Conservation (phyloP, 2,797 vertebrate genomes). For the Coilia nasus region DNA sequence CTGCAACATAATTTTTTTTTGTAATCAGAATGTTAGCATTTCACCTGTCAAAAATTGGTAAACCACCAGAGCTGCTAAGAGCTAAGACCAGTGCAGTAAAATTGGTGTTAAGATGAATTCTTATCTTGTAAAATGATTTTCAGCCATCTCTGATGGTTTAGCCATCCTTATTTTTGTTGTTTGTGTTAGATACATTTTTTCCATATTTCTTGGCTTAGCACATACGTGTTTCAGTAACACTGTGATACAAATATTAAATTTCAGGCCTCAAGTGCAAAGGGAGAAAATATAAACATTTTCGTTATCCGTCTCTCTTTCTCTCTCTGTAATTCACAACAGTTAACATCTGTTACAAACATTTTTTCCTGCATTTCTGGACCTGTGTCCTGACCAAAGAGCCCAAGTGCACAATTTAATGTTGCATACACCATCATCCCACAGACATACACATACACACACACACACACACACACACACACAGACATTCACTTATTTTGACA, state of each 20-base stretch:
- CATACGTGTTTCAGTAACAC: neutral
- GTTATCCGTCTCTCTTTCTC: constrained; percentile 54
- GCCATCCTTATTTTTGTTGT: neutral
- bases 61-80: constrained; percentile 49
- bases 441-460: constrained; percentile 34
- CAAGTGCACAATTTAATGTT: neutral
- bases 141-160: constrained; percentile 10
- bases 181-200: constrained; percentile 7
- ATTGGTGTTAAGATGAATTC: neutral
- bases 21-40: constrained; percentile 44
- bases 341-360: constrained; percentile 28
- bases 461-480: constrained; percentile 24
- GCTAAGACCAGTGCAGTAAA: neutral
- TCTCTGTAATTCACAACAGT: constrained; percentile 35
- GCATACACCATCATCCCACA: neutral
- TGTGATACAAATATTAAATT: neutral
- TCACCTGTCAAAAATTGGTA: constrained; percentile 35
- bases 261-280: constrained; percentile 47
- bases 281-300: constrained; percentile 24
- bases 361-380: neutral
- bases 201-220: neutral
- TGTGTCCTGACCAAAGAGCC: neutral
- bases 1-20: constrained; percentile 35
- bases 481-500: constrained; percentile 51
- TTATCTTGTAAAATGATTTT: neutral